Percentiles rank a stretch among this genome's conserved stretches.
These are phyloP conservation scores for Neodiprion pinetum DNA, from an alignment of 1,140 invertebrate species.

Conservation along the genomic window DNA sequence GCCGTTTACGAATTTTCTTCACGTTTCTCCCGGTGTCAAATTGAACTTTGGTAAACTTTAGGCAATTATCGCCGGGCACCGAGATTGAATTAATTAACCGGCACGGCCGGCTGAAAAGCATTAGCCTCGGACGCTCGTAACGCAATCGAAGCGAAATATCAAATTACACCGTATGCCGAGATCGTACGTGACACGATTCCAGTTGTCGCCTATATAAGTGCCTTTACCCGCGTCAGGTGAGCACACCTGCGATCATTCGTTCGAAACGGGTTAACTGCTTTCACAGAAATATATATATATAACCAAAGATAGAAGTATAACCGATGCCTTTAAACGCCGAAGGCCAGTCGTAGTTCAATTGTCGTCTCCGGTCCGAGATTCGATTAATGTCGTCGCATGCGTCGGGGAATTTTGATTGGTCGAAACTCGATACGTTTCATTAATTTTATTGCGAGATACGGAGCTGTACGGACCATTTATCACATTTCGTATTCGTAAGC, in stretches of 20 bases:
- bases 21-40: background rate
- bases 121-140: background rate
- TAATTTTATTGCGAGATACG: no score
- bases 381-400: background rate
- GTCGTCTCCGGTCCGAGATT: background rate
- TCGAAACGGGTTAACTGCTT: background rate
- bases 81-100: background rate
- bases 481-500: no score
- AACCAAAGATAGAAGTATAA: background rate
- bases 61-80: background rate
- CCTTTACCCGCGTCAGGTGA: no score
- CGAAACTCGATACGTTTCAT: no score
- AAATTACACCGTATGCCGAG: background rate
- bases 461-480: no score
- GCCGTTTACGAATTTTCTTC: background rate
- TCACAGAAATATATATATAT: background rate
- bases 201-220: no score
- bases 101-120: background rate
- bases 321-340: background rate
- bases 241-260: no score
- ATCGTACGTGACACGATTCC: background rate
- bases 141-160: slow-evolving; percentile 2
- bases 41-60: background rate
- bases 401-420: no score
- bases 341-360: background rate